These are phyloP conservation scores for Dugesia japonica DNA, from an alignment of 2,888 invertebrate species.

Conservation along the genomic window DNA sequence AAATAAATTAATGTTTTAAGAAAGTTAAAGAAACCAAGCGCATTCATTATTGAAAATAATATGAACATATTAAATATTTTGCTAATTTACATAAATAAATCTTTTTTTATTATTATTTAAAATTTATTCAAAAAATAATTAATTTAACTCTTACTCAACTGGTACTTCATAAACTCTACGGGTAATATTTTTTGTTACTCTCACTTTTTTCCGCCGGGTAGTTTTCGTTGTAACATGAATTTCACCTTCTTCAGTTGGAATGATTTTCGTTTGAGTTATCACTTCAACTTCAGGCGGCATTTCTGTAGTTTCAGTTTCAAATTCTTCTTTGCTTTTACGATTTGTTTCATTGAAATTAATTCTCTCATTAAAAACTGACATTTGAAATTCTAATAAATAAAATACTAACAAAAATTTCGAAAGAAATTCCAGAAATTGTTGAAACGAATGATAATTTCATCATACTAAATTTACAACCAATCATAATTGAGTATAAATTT, in stretches of 20 bases:
- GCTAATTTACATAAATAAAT: too few relatives aligned
- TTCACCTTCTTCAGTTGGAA: conserved; percentile 26
- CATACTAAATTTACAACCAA: neutral
- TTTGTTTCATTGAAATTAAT: neutral
- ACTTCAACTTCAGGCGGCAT: conserved; percentile 23
- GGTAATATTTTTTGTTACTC: conserved; percentile 7
- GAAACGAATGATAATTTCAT: neutral
- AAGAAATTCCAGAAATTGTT: neutral
- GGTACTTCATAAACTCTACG: neutral
- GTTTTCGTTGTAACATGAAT: conserved; percentile 28
- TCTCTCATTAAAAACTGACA: neutral
- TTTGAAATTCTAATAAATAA: neutral
- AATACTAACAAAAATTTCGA: too few relatives aligned
- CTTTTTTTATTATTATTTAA: too few relatives aligned
- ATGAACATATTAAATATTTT: too few relatives aligned
- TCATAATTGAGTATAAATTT: too few relatives aligned
- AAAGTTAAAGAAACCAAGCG: too few relatives aligned
- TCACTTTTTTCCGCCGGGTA: conserved; percentile 9
- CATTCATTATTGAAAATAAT: too few relatives aligned
- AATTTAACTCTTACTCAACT: neutral
- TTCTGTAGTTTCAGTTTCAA: conserved; percentile 16
- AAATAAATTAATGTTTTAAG: too few relatives aligned
- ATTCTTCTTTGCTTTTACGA: neutral
- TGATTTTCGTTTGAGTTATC: neutral
- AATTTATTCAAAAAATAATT: too few relatives aligned